Percentiles rank a stretch among this genome's conserved stretches.
These are phyloP conservation scores for Nycteola revayana DNA, from an alignment of 2,888 invertebrate species.

Conservation along the genomic window DNA sequence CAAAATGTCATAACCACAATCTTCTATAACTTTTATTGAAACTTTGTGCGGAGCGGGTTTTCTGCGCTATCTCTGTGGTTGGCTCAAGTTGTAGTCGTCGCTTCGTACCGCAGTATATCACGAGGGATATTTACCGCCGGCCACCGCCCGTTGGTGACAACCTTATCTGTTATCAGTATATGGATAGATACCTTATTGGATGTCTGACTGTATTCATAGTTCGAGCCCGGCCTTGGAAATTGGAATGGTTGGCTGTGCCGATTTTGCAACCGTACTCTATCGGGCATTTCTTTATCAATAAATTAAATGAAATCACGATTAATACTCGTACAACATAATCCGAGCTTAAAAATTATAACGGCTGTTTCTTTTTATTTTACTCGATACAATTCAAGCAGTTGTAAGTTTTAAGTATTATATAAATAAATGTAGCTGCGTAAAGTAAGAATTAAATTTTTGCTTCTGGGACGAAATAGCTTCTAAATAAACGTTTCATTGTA, in stretches of 20 bases:
- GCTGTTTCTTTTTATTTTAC: no score
- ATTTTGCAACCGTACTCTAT: not conserved
- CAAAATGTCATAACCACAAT: not conserved
- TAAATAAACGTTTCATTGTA: no score
- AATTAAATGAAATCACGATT: no score
- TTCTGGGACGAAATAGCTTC: no score
- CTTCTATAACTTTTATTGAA: slow-evolving; percentile 16
- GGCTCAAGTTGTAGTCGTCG: slow-evolving; percentile 45
- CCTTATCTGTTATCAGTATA: slow-evolving; percentile 80
- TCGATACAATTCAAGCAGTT: no score
- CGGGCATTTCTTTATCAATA: no score
- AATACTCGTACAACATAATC: no score
- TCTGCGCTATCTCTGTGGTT: slow-evolving; percentile 33
- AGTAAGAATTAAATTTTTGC: no score
- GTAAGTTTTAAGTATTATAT: no score
- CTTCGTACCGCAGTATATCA: slow-evolving; percentile 63
- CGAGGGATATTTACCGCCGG: slow-evolving; percentile 63
- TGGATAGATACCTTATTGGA: slow-evolving; percentile 61
- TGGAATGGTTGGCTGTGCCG: slow-evolving; percentile 26
- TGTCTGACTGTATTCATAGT: slow-evolving; percentile 57
- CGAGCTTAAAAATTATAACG: no score
- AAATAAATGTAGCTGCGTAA: no score
- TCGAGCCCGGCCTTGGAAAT: slow-evolving; percentile 43
- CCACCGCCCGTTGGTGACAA: slow-evolving; percentile 70
- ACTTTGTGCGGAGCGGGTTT: slow-evolving; percentile 23